Base-by-base conservation (phyloP, 30 jellyfish, hydroid and myxozoan genomes). In the Turritopsis dohrnii region DNA sequence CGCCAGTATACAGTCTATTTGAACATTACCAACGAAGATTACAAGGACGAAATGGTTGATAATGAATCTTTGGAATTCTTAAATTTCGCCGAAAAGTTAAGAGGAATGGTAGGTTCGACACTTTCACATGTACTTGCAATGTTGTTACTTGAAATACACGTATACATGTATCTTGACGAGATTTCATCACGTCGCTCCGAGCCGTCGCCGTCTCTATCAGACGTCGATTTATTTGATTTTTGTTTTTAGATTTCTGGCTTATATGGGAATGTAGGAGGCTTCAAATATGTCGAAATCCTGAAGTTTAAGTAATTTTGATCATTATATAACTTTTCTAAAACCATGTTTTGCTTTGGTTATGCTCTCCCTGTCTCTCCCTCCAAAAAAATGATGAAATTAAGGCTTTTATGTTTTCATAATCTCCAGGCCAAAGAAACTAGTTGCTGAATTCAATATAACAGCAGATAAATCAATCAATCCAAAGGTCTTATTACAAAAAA, bases 261-360 rank as follows among this genome's bases (percentile, higher is more conserved):
- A 19, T 94, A 88, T 86, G 99, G 99, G 18, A 87, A 88, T 66
- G 92, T 94, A 26, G 96, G 89, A 54, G 99, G 99, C 28, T 94
- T 87, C 86, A 94, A 94, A 52, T 89, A 85, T 81, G 94, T 94
- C 21, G 99, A 94, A 66, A 83, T 94, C 8, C 74, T 94, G 52
- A 80, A 81, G 25, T 86, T 94, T 88, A 81, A 84, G 99, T 94
- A 80, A 81, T 89, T 52, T 19, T 25, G 17, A 52, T 29, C 28
- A 1, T 26, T 25, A 5, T 41, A 22, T 81, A n/a, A n/a, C n/a
- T n/a, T n/a, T n/a, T n/a, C n/a, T n/a, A n/a, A n/a, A n/a, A n/a
- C n/a, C 16, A 20, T 76, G 84, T 29, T 79, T 19, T 23, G 79
- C 17, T 16, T 26, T 28, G 17, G 28, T 65, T 9, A 18, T 25